Evolutionary conservation across 2,797 vertebrate species (phyloP), one percentile per base, ranked within the genome.

Genomic region (Adelosebastes latens): DNA sequence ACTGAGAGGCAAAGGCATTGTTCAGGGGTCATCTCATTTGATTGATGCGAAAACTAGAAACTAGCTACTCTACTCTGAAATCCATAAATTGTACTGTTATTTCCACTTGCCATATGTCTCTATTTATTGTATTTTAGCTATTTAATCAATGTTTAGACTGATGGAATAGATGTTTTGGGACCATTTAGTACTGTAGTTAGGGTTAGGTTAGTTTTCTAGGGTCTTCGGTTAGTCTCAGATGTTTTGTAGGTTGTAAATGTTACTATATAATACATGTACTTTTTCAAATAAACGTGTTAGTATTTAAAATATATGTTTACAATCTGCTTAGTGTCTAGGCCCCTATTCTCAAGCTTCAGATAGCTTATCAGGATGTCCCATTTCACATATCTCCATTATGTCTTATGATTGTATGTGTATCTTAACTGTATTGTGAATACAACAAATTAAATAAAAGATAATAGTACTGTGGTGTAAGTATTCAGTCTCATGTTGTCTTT

Each of bases 1-100:
- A 65, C 74, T 65, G 55, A 79, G 80, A 82, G 64, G 76, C 39
- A 61, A 81, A 85, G 70, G 67, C 53, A 78, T 62, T 61, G 88
- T 65, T 89, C 72, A 82, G 53, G 65, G 87, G 80, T 92, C 77
- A 88, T 78, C 79, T 77, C 27, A 69, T 69, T 85, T 83, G 72
- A 89, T 88, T 72, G 63, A 66, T 75, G 32, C 74, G 29, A 82
- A 87, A 90, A 84, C 63, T 20, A 46, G 0, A 8, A 46, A 46
- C 42, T 46, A 46, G 42, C 20, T 2, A 46, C 42, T 46, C 42
- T 46, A 46, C 16, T 46, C 42, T 46, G 42, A n/a, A 52, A 52
- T 20, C 18, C 20, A 52, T 52, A 52, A 52, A 20, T 52, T 52
- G 20, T 52, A 52, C 49, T 20, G 49, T 52, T 52, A 52, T 20